phyloP scores from a whole-genome alignment of 2,797 vertebrate genomes.

The Tamandua tetradactyla region DNA sequence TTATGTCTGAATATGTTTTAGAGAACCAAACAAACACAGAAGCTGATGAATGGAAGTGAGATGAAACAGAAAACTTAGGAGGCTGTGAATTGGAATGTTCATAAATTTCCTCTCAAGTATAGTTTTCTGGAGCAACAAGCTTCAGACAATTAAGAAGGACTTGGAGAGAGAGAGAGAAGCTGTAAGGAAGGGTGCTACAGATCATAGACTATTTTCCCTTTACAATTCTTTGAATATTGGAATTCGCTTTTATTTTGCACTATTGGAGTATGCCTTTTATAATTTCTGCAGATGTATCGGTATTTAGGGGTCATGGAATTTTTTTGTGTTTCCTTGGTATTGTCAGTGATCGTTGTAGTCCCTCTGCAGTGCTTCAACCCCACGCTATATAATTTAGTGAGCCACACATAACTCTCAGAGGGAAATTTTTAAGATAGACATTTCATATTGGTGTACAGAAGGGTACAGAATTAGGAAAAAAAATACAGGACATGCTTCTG shows the following conservation, averaged over 20 bases:
- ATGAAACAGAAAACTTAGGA: background rate
- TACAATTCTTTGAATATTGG: background rate
- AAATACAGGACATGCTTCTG: too few relatives aligned
- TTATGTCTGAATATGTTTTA: background rate
- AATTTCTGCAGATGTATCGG: background rate
- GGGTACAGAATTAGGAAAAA: background rate
- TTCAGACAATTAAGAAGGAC: background rate
- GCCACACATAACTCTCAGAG: background rate
- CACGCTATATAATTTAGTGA: background rate
- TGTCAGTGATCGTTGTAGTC: background rate
- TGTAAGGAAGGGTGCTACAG: background rate
- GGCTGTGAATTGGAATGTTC: background rate
- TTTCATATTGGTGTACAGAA: background rate
- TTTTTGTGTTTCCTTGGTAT: background rate
- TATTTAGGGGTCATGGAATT: background rate
- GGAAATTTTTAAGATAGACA: background rate
- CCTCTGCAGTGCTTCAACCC: background rate
- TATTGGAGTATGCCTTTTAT: background rate
- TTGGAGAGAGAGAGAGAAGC: too few relatives aligned
- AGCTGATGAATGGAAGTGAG: background rate
- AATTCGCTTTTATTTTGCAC: background rate
- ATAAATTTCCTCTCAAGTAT: background rate
- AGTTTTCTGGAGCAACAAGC: background rate
- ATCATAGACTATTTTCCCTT: background rate
- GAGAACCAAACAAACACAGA: too few relatives aligned